Percentiles rank a stretch among this genome's conserved stretches.
These are phyloP conservation scores for Sphaerophoria rueppellii DNA, from an alignment of 2,888 invertebrate species.

Conservation along the genomic window DNA sequence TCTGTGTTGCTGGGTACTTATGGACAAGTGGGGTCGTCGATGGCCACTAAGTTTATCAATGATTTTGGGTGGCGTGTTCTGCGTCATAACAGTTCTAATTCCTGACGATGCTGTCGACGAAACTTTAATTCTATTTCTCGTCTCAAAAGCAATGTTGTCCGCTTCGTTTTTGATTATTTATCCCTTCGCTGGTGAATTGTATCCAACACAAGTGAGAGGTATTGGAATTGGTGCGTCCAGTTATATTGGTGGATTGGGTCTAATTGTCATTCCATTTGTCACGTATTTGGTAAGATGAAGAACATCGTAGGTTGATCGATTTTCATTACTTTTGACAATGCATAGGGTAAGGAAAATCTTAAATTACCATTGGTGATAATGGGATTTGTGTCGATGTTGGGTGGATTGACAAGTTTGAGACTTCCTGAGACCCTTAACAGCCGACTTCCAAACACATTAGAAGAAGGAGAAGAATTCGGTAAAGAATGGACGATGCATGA, in stretches of 20 bases:
- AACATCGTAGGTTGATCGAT: neutral
- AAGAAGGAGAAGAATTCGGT: slow-evolving; percentile 94
- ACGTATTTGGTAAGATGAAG: slow-evolving; percentile 89
- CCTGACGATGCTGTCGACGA: slow-evolving; percentile 89
- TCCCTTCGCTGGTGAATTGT: slow-evolving; percentile 95
- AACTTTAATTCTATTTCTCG: slow-evolving; percentile 89
- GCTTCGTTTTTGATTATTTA: slow-evolving; percentile 96
- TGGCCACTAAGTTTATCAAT: slow-evolving; percentile 94
- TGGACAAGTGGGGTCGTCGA: slow-evolving; percentile 93
- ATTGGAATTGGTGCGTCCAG: slow-evolving; percentile 95
- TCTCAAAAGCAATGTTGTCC: slow-evolving; percentile 94
- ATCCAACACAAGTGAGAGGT: slow-evolving; percentile 94
- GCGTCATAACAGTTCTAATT: slow-evolving; percentile 91
- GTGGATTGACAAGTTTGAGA: slow-evolving; percentile 90
- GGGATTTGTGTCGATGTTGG: slow-evolving; percentile 91
- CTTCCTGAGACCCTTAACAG: slow-evolving; percentile 93
- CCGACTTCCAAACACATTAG: slow-evolving; percentile 91
- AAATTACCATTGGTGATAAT: slow-evolving; percentile 92
- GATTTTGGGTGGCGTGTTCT: slow-evolving; percentile 92
- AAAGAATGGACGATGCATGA: slow-evolving; percentile 91
- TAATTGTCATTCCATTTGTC: slow-evolving; percentile 94
- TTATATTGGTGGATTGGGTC: slow-evolving; percentile 93
- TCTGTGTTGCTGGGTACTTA: slow-evolving; percentile 92
- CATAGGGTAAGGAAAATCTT: slow-evolving; percentile 91
- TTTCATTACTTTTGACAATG: neutral